Conservation (phyloP, 2,888 invertebrate genomes). For the Agonopterix heracliana region DNA sequence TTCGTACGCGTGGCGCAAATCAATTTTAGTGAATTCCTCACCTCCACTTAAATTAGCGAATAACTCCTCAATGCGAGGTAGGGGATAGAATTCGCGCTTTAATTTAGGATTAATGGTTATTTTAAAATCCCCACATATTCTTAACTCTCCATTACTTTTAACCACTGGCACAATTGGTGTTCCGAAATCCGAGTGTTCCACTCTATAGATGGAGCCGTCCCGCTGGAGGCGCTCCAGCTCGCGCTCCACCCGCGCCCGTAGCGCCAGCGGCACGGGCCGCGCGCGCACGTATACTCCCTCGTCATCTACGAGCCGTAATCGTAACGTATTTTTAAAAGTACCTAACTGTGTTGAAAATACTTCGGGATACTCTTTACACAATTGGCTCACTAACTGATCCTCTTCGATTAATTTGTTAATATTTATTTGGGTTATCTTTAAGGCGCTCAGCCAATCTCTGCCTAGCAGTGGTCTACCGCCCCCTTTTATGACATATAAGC, state of each 20-base stretch:
- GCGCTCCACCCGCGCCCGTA: too few species aligned
- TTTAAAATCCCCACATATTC: constrained; percentile 19
- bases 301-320: constrained; percentile 6
- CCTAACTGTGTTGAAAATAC: constrained; percentile 12
- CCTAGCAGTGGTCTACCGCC: too few species aligned
- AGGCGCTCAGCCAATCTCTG: too few species aligned
- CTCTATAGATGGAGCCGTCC: constrained; percentile 10
- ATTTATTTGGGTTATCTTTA: too few species aligned
- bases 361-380: constrained; percentile 4
- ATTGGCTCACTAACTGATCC: too few species aligned
- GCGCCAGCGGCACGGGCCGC: constrained; percentile 10
- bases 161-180: constrained; percentile 14
- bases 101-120: constrained; percentile 18
- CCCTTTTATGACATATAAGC: too few species aligned
- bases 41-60: constrained; percentile 20
- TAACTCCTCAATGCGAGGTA: constrained; percentile 22
- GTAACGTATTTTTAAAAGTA: constrained; percentile 10
- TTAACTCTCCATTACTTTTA: constrained; percentile 12
- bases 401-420: too few species aligned
- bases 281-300: constrained; percentile 9
- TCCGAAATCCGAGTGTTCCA: constrained; percentile 14
- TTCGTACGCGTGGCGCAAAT: constrained; percentile 19
- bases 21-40: constrained; percentile 21
- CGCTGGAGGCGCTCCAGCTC: constrained; percentile 10
- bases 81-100: constrained; percentile 12